Base-by-base conservation (phyloP, 2,888 invertebrate species). In the Eilema sororculum region DNA sequence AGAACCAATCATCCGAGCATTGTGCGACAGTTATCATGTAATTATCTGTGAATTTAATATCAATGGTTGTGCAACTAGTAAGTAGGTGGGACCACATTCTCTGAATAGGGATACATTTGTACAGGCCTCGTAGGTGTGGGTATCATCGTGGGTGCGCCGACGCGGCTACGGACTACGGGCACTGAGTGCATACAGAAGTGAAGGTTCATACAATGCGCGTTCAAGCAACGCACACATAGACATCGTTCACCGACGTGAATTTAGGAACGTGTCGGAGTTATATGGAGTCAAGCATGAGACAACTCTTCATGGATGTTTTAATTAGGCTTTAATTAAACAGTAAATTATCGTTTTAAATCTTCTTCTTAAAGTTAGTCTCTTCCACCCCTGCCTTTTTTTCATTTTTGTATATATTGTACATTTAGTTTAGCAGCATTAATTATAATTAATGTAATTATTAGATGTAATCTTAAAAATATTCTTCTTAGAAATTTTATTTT, bases 31-130 rank as follows among this genome's bases (percentile, higher is more conserved):
- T 81, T 84, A 82, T 85, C 84, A 76, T 81, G 80, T 69, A 82
- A 85, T 89, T 87, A 85, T 83, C 81, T 79, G 84, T 83, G 79
- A 86, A 88, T 88, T 86, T 84, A 88, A 88, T 86, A 87, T 83
- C 79, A 84, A 86, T 86, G 82, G 84, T 90, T 88, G 84, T 86
- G 89, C 86, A 91, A 91, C 83, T 73, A 78, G 90, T 91, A 88
- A 77, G 91, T 91, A 89, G 91, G 92, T 87, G 88, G 89, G 81
- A 86, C 85, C 83, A 86, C 90, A 91, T 91, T 91, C 88, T 87
- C 86, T 86, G 86, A 86, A 87, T 84, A 85, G 87, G 87, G 82
- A 85, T 86, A 87, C 83, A 84, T 77, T 82, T 79, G 80, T 76
- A 79, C 74, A 72, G 67, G 79, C 76, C 75, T 72, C 75, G 79